phyloP scores from a whole-genome alignment of 2,797 vertebrate species.

The Gymnocypris eckloni region DNA sequence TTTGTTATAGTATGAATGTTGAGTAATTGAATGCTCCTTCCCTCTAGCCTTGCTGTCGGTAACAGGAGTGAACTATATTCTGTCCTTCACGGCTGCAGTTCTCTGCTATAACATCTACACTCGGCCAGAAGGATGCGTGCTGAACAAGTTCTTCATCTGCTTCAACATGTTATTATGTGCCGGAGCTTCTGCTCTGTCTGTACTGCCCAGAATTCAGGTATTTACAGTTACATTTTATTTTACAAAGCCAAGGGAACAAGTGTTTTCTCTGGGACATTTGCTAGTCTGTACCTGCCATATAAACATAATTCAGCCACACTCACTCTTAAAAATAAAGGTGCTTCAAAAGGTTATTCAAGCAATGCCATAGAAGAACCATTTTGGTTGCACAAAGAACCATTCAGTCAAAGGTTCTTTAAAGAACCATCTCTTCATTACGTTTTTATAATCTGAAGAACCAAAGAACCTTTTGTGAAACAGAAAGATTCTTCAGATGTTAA shows the following conservation, averaged over 20 bases:
- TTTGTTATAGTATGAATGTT: not conserved
- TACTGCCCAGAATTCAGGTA: slow-evolving; percentile 91
- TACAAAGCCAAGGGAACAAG: not conserved
- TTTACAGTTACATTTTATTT: not conserved
- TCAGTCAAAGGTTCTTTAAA: too few relatives aligned
- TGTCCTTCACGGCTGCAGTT: slow-evolving; percentile 75
- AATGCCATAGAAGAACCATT: too few relatives aligned
- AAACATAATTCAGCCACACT: not conserved
- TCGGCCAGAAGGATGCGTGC: slow-evolving; percentile 79
- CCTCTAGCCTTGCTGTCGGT: slow-evolving; percentile 81
- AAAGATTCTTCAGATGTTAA: too few relatives aligned
- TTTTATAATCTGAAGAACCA: too few relatives aligned
- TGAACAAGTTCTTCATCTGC: slow-evolving; percentile 93
- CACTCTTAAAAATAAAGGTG: too few relatives aligned
- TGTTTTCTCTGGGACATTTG: not conserved
- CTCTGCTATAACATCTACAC: slow-evolving; percentile 87
- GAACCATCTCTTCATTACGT: too few relatives aligned
- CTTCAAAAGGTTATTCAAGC: too few relatives aligned
- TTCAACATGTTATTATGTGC: slow-evolving; percentile 87
- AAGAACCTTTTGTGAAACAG: too few relatives aligned
- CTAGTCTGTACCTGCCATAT: not conserved
- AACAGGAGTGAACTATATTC: slow-evolving; percentile 81
- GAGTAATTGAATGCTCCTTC: not conserved
- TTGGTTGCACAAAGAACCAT: too few relatives aligned
- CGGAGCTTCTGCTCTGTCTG: slow-evolving; percentile 82